Conservation (phyloP, 2,888 invertebrate genomes). For the Microctonus brassicae region DNA sequence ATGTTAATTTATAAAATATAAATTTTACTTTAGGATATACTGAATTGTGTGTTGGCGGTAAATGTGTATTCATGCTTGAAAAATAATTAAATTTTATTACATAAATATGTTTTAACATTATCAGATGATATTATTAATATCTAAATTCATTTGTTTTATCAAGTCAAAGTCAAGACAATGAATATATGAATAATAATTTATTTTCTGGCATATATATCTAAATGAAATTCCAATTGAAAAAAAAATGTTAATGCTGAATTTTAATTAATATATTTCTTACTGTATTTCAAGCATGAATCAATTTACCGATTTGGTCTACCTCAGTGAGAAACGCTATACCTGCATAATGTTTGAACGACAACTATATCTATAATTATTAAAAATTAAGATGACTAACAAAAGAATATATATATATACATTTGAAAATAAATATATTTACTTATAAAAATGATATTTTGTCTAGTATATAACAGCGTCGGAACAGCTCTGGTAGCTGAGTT, state of each 20-base stretch:
- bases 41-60: constrained; percentile 48
- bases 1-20: constrained; percentile 56
- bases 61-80: constrained; percentile 49
- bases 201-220: too few species aligned
- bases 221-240: too few species aligned
- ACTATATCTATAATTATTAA: constrained; percentile 51
- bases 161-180: too few species aligned
- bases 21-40: constrained; percentile 39
- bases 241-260: neutral
- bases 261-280: neutral
- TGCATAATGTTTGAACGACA: constrained; percentile 54
- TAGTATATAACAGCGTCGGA: constrained; percentile 36
- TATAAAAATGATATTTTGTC: constrained; percentile 26
- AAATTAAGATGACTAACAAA: constrained; percentile 38
- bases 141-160: too few species aligned
- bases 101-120: neutral
- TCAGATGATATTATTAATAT: too few species aligned
- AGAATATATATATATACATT: constrained; percentile 42
- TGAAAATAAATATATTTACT: constrained; percentile 32
- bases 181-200: too few species aligned
- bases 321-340: constrained; percentile 63
- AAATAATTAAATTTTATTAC: neutral
- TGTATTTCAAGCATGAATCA: constrained; percentile 44
- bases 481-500: constrained; percentile 52
- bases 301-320: constrained; percentile 63